phyloP scores from a whole-genome alignment of 2,888 invertebrate genomes.

The Stictocephala bisonia region DNA sequence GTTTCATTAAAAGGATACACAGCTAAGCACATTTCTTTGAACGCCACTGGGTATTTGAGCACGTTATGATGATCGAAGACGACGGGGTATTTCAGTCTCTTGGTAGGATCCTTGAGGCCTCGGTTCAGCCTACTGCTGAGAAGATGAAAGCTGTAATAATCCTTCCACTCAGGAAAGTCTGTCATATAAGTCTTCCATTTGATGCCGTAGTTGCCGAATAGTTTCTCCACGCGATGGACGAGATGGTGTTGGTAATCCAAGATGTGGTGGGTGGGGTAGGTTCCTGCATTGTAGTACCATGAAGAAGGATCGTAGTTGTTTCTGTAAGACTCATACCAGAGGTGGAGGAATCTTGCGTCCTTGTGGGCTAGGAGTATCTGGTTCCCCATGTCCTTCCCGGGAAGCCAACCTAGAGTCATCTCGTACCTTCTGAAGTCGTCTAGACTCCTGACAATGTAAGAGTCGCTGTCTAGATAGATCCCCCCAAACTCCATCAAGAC shows the following conservation, averaged over 20 bases:
- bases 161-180: conserved; percentile 61
- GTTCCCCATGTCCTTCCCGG: conserved; percentile 50
- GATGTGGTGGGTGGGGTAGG: conserved; percentile 63
- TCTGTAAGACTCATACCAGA: conserved; percentile 61
- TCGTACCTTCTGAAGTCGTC: conserved; percentile 61
- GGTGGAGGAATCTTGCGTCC: conserved; percentile 60
- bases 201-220: conserved; percentile 62
- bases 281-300: conserved; percentile 64
- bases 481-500: conserved; percentile 62
- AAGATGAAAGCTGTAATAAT: conserved; percentile 63
- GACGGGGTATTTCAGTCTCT: conserved; percentile 47
- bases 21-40: conserved; percentile 46
- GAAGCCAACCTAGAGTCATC: conserved; percentile 60
- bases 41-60: conserved; percentile 46
- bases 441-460: conserved; percentile 60
- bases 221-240: conserved; percentile 62
- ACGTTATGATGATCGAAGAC: conserved; percentile 51
- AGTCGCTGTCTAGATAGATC: conserved; percentile 62
- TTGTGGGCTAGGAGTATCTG: conserved; percentile 60
- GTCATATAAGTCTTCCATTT: conserved; percentile 57
- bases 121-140: conserved; percentile 60
- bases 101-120: conserved; percentile 24
- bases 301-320: conserved; percentile 55
- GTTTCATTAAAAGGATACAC: conserved; percentile 43
- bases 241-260: conserved; percentile 61